phyloP scores from a whole-genome alignment of 1,140 invertebrate genomes.

The Drosophila pachea region DNA sequence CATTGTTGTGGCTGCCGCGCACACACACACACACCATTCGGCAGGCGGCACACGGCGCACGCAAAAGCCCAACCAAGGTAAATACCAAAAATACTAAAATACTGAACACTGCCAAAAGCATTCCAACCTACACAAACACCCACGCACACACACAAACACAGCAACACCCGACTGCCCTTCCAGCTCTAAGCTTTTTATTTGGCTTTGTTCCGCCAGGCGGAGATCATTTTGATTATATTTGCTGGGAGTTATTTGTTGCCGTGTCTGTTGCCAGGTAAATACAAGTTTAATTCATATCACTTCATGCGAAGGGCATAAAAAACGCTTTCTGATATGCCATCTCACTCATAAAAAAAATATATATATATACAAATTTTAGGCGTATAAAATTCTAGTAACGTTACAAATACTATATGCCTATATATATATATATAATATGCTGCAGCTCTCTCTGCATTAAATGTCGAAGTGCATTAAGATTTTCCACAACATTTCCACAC shows the following conservation, averaged over 20 bases:
- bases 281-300: constrained; percentile 32
- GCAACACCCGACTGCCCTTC: neutral
- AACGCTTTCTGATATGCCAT: constrained; percentile 2
- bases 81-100: constrained; percentile 15
- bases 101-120: neutral
- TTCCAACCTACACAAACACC: neutral
- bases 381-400: too few species aligned
- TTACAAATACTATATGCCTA: too few species aligned
- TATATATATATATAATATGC: neutral
- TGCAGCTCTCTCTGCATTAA: neutral
- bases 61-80: constrained; percentile 24
- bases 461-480: constrained; percentile 47
- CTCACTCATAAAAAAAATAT: neutral
- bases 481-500: constrained; percentile 13
- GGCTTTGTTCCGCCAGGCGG: constrained; percentile 37
- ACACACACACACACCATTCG: too few species aligned
- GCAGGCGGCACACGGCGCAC: constrained; percentile 15
- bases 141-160: neutral
- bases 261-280: constrained; percentile 30
- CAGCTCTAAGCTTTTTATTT: constrained; percentile 4
- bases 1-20: constrained; percentile 48
- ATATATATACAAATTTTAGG: neutral
- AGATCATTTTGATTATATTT: constrained; percentile 55
- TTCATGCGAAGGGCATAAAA: constrained; percentile 1
- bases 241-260: constrained; percentile 12